Percentiles rank a stretch among this genome's conserved stretches.
These are phyloP conservation scores for Drosophila suzukii DNA, from an alignment of 1,140 invertebrate species.

Conservation along the genomic window DNA sequence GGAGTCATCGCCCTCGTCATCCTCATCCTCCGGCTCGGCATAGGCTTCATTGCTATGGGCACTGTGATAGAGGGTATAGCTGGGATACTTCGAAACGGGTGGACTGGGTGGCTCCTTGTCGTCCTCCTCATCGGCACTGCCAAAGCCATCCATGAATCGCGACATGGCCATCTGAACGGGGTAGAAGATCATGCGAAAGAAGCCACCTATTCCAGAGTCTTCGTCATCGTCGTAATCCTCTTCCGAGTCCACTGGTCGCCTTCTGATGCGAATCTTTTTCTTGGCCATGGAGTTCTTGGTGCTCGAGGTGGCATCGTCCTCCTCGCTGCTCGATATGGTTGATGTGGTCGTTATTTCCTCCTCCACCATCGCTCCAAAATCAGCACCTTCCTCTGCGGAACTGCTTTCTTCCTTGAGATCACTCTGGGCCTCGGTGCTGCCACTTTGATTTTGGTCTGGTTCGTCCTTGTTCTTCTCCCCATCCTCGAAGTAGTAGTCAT, in stretches of 20 bases:
- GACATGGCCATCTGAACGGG: conserved; percentile 75
- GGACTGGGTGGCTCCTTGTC: conserved; percentile 33
- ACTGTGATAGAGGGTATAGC: conserved; percentile 75
- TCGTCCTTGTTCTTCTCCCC: conserved; percentile 4
- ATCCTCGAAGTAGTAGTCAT: conserved; percentile 39
- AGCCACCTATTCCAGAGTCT: conserved; percentile 56
- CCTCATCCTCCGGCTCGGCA: conserved; percentile 18
- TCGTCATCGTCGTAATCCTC: conserved; percentile 55
- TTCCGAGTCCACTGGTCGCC: conserved; percentile 55
- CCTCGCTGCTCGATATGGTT: not conserved
- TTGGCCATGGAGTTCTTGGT: conserved; percentile 61
- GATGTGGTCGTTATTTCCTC: conserved; percentile 17
- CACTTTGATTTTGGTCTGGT: not conserved
- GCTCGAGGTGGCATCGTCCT: conserved; percentile 28
- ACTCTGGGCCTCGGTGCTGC: conserved; percentile 7
- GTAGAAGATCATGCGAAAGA: conserved; percentile 81
- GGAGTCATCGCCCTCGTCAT: conserved; percentile 21
- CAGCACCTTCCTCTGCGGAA: conserved; percentile 72
- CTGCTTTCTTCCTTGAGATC: conserved; percentile 56
- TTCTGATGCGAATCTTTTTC: conserved; percentile 65
- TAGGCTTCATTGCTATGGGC: conserved; percentile 58
- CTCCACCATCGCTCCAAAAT: conserved; percentile 72
- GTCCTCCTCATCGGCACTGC: conserved; percentile 25
- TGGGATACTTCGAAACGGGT: conserved; percentile 51
- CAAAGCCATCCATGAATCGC: conserved; percentile 63